Percentiles rank a stretch among this genome's conserved stretches.
Conservation (phyloP, 2,888 invertebrate species). For the Parascotia fuliginaria region DNA sequence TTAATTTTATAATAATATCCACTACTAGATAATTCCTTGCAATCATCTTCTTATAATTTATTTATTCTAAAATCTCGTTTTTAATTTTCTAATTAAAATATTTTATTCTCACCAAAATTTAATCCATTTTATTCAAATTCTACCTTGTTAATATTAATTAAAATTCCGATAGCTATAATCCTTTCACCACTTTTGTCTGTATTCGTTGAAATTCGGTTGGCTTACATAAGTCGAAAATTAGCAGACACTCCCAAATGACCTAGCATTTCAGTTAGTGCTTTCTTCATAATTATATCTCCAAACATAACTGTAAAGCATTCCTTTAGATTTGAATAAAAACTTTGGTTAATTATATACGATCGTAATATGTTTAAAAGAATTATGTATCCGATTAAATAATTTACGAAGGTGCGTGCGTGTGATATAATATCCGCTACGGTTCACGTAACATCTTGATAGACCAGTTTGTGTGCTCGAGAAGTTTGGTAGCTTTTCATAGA, state of each 20-base stretch:
- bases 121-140: neutral
- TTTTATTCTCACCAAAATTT: too few relatives aligned
- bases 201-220: constrained; percentile 14
- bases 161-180: constrained; percentile 6
- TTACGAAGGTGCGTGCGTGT: constrained; percentile 2
- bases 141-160: neutral
- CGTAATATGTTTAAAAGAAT: too few relatives aligned
- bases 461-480: constrained; percentile 31
- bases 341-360: too few relatives aligned
- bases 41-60: too few relatives aligned
- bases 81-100: too few relatives aligned
- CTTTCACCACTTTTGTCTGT: constrained; percentile 34
- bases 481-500: constrained; percentile 22
- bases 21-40: too few relatives aligned
- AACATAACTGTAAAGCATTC: neutral
- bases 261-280: neutral
- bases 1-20: too few relatives aligned
- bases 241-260: constrained; percentile 12
- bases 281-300: constrained; percentile 5
- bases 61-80: too few relatives aligned
- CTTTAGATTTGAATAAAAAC: too few relatives aligned
- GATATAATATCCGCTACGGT: constrained; percentile 38
- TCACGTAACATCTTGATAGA: constrained; percentile 33
- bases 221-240: constrained; percentile 20
- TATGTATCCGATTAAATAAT: neutral